phyloP scores from a whole-genome alignment of 2,888 invertebrate species.

The Melikaiella ostensackeni region DNA sequence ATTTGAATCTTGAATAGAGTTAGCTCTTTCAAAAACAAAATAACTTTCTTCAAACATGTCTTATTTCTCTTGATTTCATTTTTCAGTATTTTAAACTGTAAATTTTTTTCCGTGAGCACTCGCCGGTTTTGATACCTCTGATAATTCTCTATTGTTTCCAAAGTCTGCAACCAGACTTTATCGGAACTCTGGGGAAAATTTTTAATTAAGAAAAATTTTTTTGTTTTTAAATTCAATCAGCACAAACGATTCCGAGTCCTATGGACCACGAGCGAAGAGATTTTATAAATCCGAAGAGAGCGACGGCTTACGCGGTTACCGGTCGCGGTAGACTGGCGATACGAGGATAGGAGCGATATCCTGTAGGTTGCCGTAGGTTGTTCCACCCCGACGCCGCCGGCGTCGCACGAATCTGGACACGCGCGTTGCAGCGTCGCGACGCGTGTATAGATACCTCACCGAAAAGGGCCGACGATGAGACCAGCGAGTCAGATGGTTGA shows the following conservation, averaged over 20 bases:
- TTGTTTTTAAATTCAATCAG: too few relatives aligned
- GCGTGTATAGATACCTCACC: slow-evolving; percentile 52
- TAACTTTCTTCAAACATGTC: too few relatives aligned
- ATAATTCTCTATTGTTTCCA: too few relatives aligned
- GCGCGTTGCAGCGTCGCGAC: slow-evolving; percentile 56
- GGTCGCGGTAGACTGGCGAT: slow-evolving; percentile 57
- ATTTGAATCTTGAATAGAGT: too few relatives aligned
- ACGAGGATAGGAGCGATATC: slow-evolving; percentile 55
- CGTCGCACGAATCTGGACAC: slow-evolving; percentile 55
- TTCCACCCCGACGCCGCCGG: slow-evolving; percentile 55
- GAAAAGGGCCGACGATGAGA: slow-evolving; percentile 53
- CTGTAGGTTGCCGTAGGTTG: slow-evolving; percentile 56
- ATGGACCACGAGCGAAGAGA: not conserved
- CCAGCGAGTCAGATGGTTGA: slow-evolving; percentile 52
- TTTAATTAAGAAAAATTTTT: too few relatives aligned
- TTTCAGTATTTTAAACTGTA: too few relatives aligned
- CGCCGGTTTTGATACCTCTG: too few relatives aligned
- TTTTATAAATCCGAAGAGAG: not conserved
- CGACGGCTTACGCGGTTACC: slow-evolving; percentile 47
- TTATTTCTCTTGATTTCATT: too few relatives aligned
- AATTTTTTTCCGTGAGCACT: too few relatives aligned
- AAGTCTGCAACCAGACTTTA: too few relatives aligned
- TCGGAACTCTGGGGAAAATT: not conserved
- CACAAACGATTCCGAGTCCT: not conserved
- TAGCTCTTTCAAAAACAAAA: too few relatives aligned